phyloP scores from a whole-genome alignment of 2,113 vertebrate genomes.

The Dolichotis patagonum region DNA sequence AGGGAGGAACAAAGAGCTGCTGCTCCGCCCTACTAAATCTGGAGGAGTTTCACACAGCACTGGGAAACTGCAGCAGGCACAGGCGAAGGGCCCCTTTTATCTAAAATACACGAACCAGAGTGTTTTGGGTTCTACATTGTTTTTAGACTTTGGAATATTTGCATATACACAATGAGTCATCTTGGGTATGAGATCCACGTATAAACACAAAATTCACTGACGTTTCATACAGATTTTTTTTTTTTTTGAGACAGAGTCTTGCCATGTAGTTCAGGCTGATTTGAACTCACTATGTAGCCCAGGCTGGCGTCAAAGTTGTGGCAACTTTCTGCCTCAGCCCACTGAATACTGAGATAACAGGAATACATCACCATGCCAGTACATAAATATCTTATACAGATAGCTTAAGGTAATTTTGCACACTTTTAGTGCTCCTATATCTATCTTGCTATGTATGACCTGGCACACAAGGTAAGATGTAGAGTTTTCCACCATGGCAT shows the following conservation, averaged over 20 bases:
- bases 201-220: not conserved
- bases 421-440: not conserved
- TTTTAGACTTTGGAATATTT: not conserved
- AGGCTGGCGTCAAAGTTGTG: not conserved
- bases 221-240: not conserved
- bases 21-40: no score
- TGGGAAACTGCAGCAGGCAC: rapidly evolving
- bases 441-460: not conserved
- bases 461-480: not conserved
- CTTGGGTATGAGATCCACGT: not conserved
- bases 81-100: not conserved
- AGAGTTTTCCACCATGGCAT: not conserved
- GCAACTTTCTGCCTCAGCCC: not conserved
- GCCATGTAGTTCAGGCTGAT: not conserved
- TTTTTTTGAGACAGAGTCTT: not conserved
- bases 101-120: not conserved
- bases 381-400: not conserved
- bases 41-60: no score
- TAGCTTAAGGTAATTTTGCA: not conserved
- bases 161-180: not conserved
- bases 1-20: not conserved
- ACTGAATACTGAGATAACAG: not conserved
- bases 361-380: not conserved
- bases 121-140: not conserved
- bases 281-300: not conserved